Conservation (phyloP, 2,888 invertebrate species). For the Catocala sponsa region DNA sequence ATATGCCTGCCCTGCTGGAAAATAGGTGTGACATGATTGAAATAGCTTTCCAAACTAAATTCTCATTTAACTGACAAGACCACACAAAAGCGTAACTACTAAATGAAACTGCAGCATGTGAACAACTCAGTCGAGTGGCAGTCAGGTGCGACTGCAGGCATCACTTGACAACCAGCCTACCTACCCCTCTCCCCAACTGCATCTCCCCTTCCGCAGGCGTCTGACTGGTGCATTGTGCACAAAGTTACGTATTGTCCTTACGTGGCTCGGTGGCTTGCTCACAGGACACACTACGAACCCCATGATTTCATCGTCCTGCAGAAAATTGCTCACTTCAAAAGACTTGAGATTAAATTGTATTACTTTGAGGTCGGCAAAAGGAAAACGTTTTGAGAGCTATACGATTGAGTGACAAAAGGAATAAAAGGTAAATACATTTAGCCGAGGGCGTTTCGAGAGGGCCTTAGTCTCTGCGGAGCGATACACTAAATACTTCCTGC, state of each 20-base stretch:
- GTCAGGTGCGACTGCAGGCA: slow-evolving; percentile 11
- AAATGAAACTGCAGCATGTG: no score
- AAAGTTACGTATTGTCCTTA: slow-evolving; percentile 11
- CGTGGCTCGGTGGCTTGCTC: slow-evolving; percentile 2
- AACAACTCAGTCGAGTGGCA: no score
- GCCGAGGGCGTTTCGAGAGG: neutral
- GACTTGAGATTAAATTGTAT: neutral
- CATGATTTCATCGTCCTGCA: neutral
- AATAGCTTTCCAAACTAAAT: no score
- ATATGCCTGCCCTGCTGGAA: no score
- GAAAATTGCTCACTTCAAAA: neutral
- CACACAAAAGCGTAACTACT: no score
- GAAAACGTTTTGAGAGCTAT: neutral
- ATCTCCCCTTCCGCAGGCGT: neutral
- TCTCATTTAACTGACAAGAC: no score
- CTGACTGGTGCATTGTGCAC: slow-evolving; percentile 27
- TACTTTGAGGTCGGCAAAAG: neutral
- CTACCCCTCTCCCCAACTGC: neutral
- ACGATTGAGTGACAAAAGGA: neutral
- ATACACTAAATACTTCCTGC: slow-evolving; percentile 3
- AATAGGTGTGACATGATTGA: no score
- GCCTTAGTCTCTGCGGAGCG: neutral
- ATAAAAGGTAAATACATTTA: slow-evolving; percentile 7
- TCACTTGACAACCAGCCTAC: slow-evolving; percentile 5
- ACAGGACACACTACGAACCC: slow-evolving; percentile 6